Percentiles rank a stretch among this genome's conserved stretches.
Conservation (phyloP, 1,140 invertebrate species). For the Drosophila quadrilineata region DNA sequence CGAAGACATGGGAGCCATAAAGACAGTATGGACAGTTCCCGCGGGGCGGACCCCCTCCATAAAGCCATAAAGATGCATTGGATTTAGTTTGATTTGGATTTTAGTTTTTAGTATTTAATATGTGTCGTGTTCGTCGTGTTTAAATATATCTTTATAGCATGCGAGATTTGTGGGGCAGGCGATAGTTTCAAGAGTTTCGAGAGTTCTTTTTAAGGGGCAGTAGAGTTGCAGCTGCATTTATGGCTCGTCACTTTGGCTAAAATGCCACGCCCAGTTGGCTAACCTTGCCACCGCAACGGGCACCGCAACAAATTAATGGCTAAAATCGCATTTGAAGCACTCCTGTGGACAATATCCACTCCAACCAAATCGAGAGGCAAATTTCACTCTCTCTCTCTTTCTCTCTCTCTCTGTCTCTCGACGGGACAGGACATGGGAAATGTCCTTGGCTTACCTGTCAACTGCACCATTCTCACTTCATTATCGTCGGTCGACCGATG, state of each 20-base stretch:
- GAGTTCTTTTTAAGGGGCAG: too few relatives aligned
- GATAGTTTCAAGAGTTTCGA: not conserved
- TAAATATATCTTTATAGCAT: slow-evolving; percentile 17
- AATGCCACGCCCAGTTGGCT: not conserved
- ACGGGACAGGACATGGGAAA: slow-evolving; percentile 20
- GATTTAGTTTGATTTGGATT: slow-evolving; percentile 42
- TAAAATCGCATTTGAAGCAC: slow-evolving; percentile 29
- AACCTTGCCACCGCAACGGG: slow-evolving; percentile 19
- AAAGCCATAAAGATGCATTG: slow-evolving; percentile 27
- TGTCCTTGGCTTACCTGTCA: slow-evolving; percentile 39
- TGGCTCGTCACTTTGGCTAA: too few relatives aligned
- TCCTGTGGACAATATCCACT: slow-evolving; percentile 16
- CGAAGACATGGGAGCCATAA: slow-evolving; percentile 21
- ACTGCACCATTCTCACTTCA: slow-evolving; percentile 58
- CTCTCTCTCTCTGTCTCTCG: not conserved
- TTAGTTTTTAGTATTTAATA: too few relatives aligned
- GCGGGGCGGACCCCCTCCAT: not conserved
- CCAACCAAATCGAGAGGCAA: slow-evolving; percentile 27
- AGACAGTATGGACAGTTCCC: slow-evolving; percentile 16
- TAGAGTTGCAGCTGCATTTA: too few relatives aligned
- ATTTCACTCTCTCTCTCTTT: slow-evolving; percentile 7
- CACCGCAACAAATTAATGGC: slow-evolving; percentile 38
- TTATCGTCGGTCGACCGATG: slow-evolving; percentile 73
- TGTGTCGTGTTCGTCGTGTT: slow-evolving; percentile 21
- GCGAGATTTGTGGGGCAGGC: not conserved